Conservation (phyloP, 2,113 vertebrate species). For the Protobothrops flavoviridis region DNA sequence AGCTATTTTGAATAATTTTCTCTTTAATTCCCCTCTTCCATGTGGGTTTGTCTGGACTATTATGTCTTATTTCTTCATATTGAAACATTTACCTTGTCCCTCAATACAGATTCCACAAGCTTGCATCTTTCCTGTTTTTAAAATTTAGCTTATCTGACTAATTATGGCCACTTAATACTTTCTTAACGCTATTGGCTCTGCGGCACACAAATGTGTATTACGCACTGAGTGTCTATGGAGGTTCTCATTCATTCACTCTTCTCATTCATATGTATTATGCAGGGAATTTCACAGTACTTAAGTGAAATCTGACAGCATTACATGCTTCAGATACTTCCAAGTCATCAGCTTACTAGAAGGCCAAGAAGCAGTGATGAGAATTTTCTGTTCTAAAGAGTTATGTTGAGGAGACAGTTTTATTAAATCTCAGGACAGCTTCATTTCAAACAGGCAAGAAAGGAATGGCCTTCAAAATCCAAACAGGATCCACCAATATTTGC, state of each 20-base stretch:
- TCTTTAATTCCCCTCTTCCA: neutral
- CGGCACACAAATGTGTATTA: neutral
- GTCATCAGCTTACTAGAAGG: conserved; percentile 55
- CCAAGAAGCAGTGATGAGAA: conserved; percentile 1
- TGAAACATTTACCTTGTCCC: neutral
- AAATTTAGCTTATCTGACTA: neutral
- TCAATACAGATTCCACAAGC: neutral
- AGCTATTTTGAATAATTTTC: neutral
- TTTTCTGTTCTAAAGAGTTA: conserved; percentile 1
- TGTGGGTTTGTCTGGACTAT: neutral
- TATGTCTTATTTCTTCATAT: neutral
- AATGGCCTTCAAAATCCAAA: neutral
- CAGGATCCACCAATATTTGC: neutral
- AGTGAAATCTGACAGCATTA: conserved; percentile 9
- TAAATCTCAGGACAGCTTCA: neutral
- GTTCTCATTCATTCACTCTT: neutral
- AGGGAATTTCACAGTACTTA: conserved; percentile 38
- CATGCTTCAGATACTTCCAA: conserved; percentile 18
- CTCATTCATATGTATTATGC: neutral
- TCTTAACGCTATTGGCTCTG: conserved; percentile 32
- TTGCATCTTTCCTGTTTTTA: neutral
- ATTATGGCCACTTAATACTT: conserved; percentile 31
- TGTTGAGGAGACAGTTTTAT: neutral
- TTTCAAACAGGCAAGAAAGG: neutral
- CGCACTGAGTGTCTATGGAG: neutral